Conservation (phyloP, 1,140 invertebrate genomes). For the Diorhabda elongata region DNA sequence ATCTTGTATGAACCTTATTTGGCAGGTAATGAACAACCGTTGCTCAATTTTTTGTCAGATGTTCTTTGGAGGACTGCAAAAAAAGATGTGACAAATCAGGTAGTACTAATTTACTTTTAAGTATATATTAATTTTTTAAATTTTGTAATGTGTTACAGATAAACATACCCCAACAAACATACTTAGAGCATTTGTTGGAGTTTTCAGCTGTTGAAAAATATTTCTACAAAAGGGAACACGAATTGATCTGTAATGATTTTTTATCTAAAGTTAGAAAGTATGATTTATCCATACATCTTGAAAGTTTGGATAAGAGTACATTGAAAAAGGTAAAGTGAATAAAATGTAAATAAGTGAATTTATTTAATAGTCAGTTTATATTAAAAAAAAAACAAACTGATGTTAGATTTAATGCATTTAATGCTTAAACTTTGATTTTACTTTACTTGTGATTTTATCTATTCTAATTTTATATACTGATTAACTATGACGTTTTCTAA, state of each 20-base stretch:
- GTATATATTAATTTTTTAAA: not conserved
- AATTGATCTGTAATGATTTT: slow-evolving; percentile 40
- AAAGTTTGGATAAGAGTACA: slow-evolving; percentile 37
- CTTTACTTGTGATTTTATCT: too few relatives aligned
- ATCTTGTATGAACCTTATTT: slow-evolving; percentile 56
- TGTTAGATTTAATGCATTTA: too few relatives aligned
- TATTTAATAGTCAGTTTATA: not conserved
- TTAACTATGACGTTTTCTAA: too few relatives aligned
- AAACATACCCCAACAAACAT: slow-evolving; percentile 51
- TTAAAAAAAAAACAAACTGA: not conserved
- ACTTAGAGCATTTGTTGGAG: slow-evolving; percentile 47
- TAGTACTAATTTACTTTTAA: slow-evolving; percentile 15
- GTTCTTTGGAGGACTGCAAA: slow-evolving; percentile 70
- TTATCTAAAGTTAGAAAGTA: slow-evolving; percentile 30
- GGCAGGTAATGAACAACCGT: slow-evolving; percentile 47
- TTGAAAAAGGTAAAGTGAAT: slow-evolving; percentile 37
- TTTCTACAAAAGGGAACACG: slow-evolving; percentile 53
- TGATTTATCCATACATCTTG: slow-evolving; percentile 35
- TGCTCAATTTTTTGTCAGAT: slow-evolving; percentile 55
- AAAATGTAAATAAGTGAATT: not conserved
- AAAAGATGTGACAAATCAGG: slow-evolving; percentile 56
- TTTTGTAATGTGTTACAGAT: slow-evolving; percentile 33
- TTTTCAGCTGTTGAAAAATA: slow-evolving; percentile 54
- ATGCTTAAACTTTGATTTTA: too few relatives aligned
- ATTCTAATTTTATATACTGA: too few relatives aligned